phyloP scores from a whole-genome alignment of 2,797 vertebrate species.

The Salarias fasciatus region DNA sequence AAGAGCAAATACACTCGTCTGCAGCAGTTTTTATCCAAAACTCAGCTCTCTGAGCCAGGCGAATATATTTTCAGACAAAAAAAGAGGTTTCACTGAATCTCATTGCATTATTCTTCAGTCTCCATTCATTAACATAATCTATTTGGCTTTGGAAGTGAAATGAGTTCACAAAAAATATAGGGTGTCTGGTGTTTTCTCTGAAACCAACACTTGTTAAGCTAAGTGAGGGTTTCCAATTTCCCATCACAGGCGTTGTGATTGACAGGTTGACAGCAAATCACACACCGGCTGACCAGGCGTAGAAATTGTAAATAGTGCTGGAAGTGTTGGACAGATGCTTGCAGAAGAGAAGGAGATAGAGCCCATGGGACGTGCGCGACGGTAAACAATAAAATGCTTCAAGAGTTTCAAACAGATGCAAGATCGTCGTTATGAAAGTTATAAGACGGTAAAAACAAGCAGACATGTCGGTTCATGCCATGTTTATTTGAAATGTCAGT shows the following conservation, averaged over 20 bases:
- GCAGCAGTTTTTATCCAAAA: constrained; percentile 39
- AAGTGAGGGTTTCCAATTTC: constrained; percentile 51
- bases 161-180: constrained; percentile 16
- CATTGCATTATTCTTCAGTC: not conserved
- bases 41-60: not conserved
- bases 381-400: constrained; percentile 59
- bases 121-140: constrained; percentile 14
- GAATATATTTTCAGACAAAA: not conserved
- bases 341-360: constrained; percentile 37
- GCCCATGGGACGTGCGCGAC: constrained; percentile 37
- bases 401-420: constrained; percentile 58
- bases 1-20: constrained; percentile 47
- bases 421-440: constrained; percentile 34
- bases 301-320: constrained; percentile 55
- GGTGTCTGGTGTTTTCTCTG: constrained; percentile 4
- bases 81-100: not conserved
- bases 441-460: constrained; percentile 15
- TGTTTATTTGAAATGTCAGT: constrained; percentile 50
- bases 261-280: constrained; percentile 69
- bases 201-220: constrained; percentile 42
- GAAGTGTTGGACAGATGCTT: constrained; percentile 62
- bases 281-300: constrained; percentile 66
- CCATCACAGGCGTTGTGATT: constrained; percentile 45
- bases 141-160: constrained; percentile 6
- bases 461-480: constrained; percentile 11